These are phyloP conservation scores for Alexandromys fortis DNA, from an alignment of 2,113 vertebrate genomes.

Conservation along the genomic window DNA sequence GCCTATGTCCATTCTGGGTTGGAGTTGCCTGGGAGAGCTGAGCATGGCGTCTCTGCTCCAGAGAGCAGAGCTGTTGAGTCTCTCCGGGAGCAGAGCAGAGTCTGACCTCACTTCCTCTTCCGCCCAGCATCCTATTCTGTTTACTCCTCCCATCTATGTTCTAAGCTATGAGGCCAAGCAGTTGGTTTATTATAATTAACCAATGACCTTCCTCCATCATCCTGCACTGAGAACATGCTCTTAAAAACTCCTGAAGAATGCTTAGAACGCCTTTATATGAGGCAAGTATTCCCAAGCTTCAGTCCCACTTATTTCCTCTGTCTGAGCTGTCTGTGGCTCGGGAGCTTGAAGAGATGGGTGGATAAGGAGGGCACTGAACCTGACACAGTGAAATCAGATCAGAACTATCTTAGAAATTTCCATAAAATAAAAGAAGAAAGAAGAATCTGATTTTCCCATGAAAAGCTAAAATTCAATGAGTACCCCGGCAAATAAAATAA, in stretches of 20 bases:
- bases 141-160: no score
- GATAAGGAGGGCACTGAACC: constrained; percentile 58
- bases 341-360: constrained; percentile 58
- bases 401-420: constrained; percentile 46
- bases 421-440: constrained; percentile 48
- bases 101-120: no score
- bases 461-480: constrained; percentile 52
- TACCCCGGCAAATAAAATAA: constrained; percentile 11
- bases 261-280: constrained; percentile 50
- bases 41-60: no score
- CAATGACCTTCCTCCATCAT: no score
- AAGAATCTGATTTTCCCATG: constrained; percentile 34
- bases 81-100: no score
- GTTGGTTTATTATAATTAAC: no score
- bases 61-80: no score
- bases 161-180: no score
- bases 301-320: constrained; percentile 58
- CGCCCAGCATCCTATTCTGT: no score
- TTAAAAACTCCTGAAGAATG: constrained; percentile 49
- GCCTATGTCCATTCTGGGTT: no score
- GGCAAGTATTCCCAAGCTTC: constrained; percentile 60
- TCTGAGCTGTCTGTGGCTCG: constrained; percentile 64
- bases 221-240: constrained; percentile 48
- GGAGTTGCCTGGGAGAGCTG: no score
- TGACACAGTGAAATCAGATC: constrained; percentile 58